Evolutionary conservation across 2,113 vertebrate genomes (phyloP), one percentile per base, ranked within the genome.

Genomic region (Onychostoma macrolepis): DNA sequence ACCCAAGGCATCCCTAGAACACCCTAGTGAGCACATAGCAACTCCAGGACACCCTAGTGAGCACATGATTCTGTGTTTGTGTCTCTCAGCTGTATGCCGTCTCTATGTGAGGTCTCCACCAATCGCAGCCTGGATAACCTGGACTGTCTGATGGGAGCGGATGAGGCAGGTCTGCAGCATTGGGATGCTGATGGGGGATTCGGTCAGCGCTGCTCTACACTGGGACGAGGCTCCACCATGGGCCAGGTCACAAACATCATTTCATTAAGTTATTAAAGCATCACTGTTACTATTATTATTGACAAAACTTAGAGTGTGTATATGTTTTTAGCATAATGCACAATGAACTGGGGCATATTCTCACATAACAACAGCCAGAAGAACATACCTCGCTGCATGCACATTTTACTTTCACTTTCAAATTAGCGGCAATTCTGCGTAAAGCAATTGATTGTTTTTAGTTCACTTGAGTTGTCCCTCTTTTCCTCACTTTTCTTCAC

Each of bases 151-250:
- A 97, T 96, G 88, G 96, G 96, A 80, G 92, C 96, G 13, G 96
- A 96, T 2, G 96, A 97, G 90, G 95, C 96, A 0, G 48, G 28
- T 7, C 83, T 74, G 93, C 96, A 95, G 0, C 94, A 91, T 88
- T 99, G 98, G 98, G 97, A 98, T 63, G n/a, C 75, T 17, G 98
- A 99, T 76, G 96, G 97, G 88, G 97, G 97, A 92, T 97, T 98
- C 90, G 96, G 96, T 90, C 97, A 96, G 87, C 94, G 96, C 92
- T 95, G 96, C 28, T 96, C 97, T 92, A 97, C 95, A 4, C 86
- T 96, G 91, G 93, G 93, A 33, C 92, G 95, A 86, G 91, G 92
- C 15, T 93, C 94, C 86, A 92, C 95, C 90, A 93, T 97, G 91
- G 96, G 92, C 92, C 97, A 99, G 97, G 98, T 99, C 91, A 95